Evolutionary conservation across 1,140 invertebrate species (phyloP).

Genomic region (Leptopilina boulardi): DNA sequence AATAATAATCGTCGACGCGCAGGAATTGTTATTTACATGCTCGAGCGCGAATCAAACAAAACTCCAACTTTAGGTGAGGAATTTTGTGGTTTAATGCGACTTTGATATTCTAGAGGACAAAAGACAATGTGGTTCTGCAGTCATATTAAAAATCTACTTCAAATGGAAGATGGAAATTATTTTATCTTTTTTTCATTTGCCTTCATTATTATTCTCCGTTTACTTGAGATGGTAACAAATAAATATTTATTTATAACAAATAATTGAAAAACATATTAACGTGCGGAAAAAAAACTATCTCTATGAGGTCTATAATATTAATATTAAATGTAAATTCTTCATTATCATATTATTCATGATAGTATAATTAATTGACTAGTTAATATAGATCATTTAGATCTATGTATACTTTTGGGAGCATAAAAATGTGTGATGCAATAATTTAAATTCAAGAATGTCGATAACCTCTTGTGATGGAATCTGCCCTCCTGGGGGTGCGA

Average conservation of each 20-base stretch:
- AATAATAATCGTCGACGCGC: constrained; percentile 15
- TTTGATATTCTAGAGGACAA: not conserved
- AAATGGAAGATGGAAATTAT: not conserved
- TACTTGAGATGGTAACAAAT: not conserved
- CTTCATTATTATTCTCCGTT: not conserved
- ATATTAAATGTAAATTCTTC: too few relatives aligned
- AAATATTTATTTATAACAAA: too few relatives aligned
- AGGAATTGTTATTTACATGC: constrained; percentile 28
- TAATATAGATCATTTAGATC: too few relatives aligned
- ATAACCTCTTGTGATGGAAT: constrained; percentile 57
- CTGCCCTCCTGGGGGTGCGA: constrained; percentile 47
- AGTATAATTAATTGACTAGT: too few relatives aligned
- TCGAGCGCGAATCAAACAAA: not conserved
- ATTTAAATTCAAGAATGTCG: constrained; percentile 41
- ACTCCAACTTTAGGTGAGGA: constrained; percentile 10
- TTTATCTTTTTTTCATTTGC: not conserved
- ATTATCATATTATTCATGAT: too few relatives aligned
- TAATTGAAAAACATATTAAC: too few relatives aligned
- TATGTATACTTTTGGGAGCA: too few relatives aligned
- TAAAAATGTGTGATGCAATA: too few relatives aligned
- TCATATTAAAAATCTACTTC: not conserved
- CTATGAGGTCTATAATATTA: too few relatives aligned
- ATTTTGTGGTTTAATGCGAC: constrained; percentile 20
- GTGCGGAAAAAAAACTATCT: too few relatives aligned
- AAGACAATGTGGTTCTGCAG: not conserved